A percentile compares a stretch with the other conserved stretches of the same genome.
phyloP scores from a whole-genome alignment of 2,797 vertebrate species.

The Pteropus rufus region DNA sequence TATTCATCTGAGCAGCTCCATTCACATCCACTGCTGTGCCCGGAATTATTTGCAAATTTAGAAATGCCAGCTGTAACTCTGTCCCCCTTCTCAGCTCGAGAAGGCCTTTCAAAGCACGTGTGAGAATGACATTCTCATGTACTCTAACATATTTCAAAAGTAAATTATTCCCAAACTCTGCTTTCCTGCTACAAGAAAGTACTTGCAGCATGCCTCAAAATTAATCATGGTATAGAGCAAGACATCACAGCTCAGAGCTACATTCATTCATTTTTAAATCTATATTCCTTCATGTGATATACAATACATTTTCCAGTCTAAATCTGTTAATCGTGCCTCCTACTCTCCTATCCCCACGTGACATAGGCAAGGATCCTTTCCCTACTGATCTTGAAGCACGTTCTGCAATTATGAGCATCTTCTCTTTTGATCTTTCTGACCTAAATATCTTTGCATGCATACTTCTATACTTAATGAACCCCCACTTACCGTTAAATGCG shows the following conservation, averaged over 20 bases:
- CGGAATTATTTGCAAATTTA: neutral
- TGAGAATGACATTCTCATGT: neutral
- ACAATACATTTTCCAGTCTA: neutral
- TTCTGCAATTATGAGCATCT: neutral
- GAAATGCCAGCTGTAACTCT: neutral
- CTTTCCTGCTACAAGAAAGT: slow-evolving; percentile 12
- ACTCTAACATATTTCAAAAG: neutral
- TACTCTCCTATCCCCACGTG: rapidly evolving
- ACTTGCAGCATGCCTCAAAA: neutral
- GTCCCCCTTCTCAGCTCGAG: neutral
- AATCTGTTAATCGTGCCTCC: neutral
- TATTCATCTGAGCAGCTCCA: neutral
- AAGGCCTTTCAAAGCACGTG: neutral
- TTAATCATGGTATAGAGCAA: neutral
- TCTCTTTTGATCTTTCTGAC: neutral
- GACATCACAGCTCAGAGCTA: neutral
- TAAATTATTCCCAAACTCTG: neutral
- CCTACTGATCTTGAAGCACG: neutral
- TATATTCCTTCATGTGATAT: neutral
- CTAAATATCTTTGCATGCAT: neutral
- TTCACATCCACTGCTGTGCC: neutral
- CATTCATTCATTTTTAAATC: neutral
- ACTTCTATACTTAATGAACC: neutral
- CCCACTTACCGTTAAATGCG: neutral
- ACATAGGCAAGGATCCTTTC: neutral